Percentiles rank a stretch among this genome's conserved stretches.
These are phyloP conservation scores for Dendrophyllia cribrosa DNA, from an alignment of 64 coral and sea anemone genomes.

Conservation along the genomic window DNA sequence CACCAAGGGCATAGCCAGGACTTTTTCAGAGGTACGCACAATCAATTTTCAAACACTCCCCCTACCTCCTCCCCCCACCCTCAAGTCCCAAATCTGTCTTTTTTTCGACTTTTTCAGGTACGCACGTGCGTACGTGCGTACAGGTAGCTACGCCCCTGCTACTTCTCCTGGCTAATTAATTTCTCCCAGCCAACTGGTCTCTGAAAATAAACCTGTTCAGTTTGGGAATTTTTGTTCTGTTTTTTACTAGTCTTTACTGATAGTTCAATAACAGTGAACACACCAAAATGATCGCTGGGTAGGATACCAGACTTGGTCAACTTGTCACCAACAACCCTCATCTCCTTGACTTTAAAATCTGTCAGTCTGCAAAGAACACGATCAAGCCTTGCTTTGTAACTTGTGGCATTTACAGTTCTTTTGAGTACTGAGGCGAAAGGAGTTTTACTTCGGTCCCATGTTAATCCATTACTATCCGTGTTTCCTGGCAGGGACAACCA, in stretches of 20 bases:
- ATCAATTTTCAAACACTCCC: no score
- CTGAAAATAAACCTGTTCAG: conserved; percentile 45
- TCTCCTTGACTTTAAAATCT: conserved; percentile 64
- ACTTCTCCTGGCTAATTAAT: neutral
- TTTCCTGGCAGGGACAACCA: conserved; percentile 65
- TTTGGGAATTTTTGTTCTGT: neutral
- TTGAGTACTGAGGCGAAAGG: conserved; percentile 33
- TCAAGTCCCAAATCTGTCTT: no score
- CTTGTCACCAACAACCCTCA: conserved; percentile 55
- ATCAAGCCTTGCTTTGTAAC: conserved; percentile 74
- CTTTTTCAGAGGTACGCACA: no score
- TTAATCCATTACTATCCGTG: conserved; percentile 75
- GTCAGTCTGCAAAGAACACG: conserved; percentile 80
- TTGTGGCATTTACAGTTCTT: conserved; percentile 29
- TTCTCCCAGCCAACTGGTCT: conserved; percentile 44
- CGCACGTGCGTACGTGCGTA: no score
- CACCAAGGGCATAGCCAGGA: no score
- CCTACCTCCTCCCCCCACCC: no score
- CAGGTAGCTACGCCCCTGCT: no score
- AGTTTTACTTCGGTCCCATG: conserved; percentile 56
- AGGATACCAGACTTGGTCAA: conserved; percentile 39
- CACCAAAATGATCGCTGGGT: conserved; percentile 84
- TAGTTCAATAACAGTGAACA: conserved; percentile 49
- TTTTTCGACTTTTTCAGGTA: no score
- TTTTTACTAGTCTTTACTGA: neutral